Conservation (phyloP, 92 coral and sea anemone species). For the Muricea muricata region DNA sequence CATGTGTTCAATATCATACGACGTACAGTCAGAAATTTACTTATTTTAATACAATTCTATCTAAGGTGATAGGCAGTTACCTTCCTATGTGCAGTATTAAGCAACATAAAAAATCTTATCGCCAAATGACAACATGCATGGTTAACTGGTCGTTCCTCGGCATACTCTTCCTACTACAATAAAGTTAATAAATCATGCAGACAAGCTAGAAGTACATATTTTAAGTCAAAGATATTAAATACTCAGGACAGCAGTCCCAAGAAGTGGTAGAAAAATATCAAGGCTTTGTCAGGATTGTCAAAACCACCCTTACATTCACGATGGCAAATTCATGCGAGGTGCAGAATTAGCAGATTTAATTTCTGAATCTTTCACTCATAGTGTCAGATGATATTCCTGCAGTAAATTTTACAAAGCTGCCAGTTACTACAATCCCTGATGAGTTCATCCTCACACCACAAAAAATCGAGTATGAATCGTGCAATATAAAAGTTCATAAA, state of each 20-base stretch:
- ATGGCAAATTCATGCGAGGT: conserved; percentile 38
- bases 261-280: conserved; percentile 67
- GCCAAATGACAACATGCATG: neutral
- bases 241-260: conserved; percentile 31
- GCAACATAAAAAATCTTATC: neutral
- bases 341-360: no score
- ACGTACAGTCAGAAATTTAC: no score
- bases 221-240: neutral
- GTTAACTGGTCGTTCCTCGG: neutral
- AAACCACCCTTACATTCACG: conserved; percentile 23
- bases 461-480: conserved; percentile 32
- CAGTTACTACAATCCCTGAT: conserved; percentile 24
- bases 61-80: no score
- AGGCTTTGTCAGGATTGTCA: conserved; percentile 43
- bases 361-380: no score
- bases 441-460: conserved; percentile 27
- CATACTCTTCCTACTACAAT: neutral
- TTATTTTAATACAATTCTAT: no score
- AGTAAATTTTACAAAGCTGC: conserved; percentile 17
- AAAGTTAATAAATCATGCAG: neutral
- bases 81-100: no score
- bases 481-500: conserved; percentile 25
- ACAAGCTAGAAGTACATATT: neutral
- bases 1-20: no score
- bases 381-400: no score